Evolutionary conservation across 2,113 vertebrate species (phyloP).

Genomic region (Rousettus leschenaultii): DNA sequence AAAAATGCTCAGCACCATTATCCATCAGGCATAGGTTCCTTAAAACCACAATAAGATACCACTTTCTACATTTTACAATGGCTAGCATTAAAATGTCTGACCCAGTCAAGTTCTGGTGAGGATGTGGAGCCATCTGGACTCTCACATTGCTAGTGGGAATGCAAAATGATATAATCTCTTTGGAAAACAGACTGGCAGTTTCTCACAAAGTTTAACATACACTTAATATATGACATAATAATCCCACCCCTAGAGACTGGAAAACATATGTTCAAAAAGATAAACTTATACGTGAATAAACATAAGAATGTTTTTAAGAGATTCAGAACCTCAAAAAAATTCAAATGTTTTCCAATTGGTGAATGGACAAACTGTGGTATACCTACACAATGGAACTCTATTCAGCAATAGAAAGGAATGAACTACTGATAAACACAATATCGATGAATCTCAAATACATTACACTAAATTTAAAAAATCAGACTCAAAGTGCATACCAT

Average conservation of each 20-base stretch:
- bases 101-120: background rate
- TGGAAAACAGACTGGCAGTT: background rate
- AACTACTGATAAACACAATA: background rate
- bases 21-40: background rate
- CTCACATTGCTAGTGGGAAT: background rate
- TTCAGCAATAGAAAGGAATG: background rate
- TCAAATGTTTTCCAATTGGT: background rate
- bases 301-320: background rate
- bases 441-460: background rate
- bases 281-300: background rate
- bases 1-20: background rate
- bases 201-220: background rate
- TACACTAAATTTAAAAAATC: background rate
- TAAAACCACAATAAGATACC: background rate
- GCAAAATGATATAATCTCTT: background rate
- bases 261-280: background rate
- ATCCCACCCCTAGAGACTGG: background rate
- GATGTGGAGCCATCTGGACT: background rate
- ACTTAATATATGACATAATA: background rate
- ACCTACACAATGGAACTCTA: background rate
- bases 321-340: background rate
- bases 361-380: background rate
- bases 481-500: background rate
- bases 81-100: background rate
- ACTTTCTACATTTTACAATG: background rate